Percentiles rank a stretch among this genome's conserved stretches.
Evolutionary conservation across 2,888 invertebrate species (phyloP).

Genomic region (Parascotia fuliginaria): DNA sequence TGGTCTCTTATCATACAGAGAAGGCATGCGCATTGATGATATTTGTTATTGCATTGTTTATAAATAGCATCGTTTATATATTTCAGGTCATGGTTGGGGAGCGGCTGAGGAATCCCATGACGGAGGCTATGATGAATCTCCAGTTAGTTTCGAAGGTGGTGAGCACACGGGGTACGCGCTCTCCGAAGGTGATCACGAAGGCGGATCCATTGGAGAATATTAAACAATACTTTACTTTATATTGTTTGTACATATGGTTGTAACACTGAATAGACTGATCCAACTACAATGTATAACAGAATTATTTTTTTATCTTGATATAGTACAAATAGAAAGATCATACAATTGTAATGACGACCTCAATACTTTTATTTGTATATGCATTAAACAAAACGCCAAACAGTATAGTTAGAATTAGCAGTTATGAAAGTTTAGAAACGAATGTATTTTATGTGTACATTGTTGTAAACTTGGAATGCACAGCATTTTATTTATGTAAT

Average conservation of each 20-base stretch:
- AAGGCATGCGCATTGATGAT: no score
- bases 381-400: neutral
- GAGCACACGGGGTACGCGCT: slow-evolving; percentile 69
- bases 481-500: no score
- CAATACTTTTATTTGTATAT: slow-evolving; percentile 4
- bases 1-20: no score
- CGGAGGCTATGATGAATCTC: slow-evolving; percentile 66
- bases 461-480: slow-evolving; percentile 12
- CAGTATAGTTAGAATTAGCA: neutral
- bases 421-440: slow-evolving; percentile 15
- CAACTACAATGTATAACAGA: neutral
- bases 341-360: neutral
- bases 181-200: slow-evolving; percentile 60
- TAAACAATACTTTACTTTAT: slow-evolving; percentile 23
- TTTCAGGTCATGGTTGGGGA: slow-evolving; percentile 63
- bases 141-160: slow-evolving; percentile 74
- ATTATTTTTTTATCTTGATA: neutral
- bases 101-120: slow-evolving; percentile 74
- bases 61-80: no score
- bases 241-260: slow-evolving; percentile 24
- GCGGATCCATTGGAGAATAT: slow-evolving; percentile 46
- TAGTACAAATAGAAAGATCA: slow-evolving; percentile 23
- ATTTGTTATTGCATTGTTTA: no score
- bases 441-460: slow-evolving; percentile 29
- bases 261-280: neutral